Percentiles rank a stretch among this genome's conserved stretches.
These are phyloP conservation scores for Corythaeola cristata DNA, from an alignment of 2,113 vertebrate genomes.

Conservation along the genomic window DNA sequence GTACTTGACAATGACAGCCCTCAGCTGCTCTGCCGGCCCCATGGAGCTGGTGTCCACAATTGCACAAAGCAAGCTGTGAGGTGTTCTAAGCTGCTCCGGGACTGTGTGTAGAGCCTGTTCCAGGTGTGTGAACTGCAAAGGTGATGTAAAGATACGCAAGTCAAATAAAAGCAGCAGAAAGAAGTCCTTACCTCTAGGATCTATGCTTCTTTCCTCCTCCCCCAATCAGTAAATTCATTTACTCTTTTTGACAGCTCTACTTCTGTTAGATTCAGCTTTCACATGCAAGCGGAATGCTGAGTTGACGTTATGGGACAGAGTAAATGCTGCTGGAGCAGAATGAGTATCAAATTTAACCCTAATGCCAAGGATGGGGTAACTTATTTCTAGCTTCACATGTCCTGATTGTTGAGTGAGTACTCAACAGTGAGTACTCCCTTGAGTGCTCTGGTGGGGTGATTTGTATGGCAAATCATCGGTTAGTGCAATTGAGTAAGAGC, in stretches of 20 bases:
- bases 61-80: background rate
- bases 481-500: background rate
- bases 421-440: background rate
- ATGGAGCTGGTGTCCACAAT: background rate
- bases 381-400: background rate
- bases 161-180: background rate
- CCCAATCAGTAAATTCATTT: background rate
- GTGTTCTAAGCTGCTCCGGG: background rate
- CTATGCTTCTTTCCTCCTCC: background rate
- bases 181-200: background rate
- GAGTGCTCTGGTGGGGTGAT: background rate
- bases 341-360: background rate
- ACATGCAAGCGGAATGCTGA: background rate
- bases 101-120: background rate
- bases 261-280: background rate
- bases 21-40: background rate
- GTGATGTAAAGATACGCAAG: background rate
- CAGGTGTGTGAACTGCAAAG: background rate
- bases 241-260: background rate
- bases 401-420: background rate
- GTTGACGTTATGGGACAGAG: background rate
- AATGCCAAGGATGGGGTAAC: background rate
- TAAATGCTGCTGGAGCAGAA: background rate
- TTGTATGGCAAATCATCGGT: background rate
- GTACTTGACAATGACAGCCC: background rate